A percentile compares a stretch with the other conserved stretches of the same genome.
phyloP scores from a whole-genome alignment of 2,113 vertebrate genomes.

The Tapirus terrestris region DNA sequence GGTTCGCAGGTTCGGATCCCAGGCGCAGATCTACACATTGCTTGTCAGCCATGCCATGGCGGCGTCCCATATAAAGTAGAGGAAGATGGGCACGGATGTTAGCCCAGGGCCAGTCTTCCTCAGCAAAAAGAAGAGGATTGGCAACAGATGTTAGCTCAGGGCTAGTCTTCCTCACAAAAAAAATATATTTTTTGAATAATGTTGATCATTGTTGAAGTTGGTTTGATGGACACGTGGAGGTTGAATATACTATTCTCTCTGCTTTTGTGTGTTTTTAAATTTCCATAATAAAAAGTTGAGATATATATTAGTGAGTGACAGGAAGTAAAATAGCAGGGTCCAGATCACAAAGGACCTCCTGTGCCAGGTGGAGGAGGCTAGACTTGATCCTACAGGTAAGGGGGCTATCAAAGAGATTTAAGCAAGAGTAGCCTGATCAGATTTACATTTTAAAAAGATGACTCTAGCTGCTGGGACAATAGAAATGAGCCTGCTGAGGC shows the following conservation, averaged over 20 bases:
- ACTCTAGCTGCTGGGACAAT: not conserved
- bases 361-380: not conserved
- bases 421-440: constrained; percentile 6
- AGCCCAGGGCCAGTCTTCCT: too few relatives aligned
- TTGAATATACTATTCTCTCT: constrained; percentile 8
- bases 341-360: not conserved
- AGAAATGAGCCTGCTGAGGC: not conserved
- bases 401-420: not conserved
- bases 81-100: too few relatives aligned
- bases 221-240: not conserved
- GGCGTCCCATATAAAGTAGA: too few relatives aligned
- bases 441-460: not conserved
- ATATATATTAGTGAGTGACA: not conserved
- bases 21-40: too few relatives aligned
- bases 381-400: not conserved
- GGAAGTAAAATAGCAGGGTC: not conserved
- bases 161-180: too few relatives aligned
- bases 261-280: constrained; percentile 12
- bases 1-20: too few relatives aligned
- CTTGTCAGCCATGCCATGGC: too few relatives aligned
- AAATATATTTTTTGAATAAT: not conserved
- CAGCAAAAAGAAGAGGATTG: too few relatives aligned
- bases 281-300: not conserved
- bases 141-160: too few relatives aligned
- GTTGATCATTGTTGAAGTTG: not conserved